Evolutionary conservation across 2,888 invertebrate genomes (phyloP), one percentile per base, ranked within the genome.

Genomic region (Drosophila algonquin): DNA sequence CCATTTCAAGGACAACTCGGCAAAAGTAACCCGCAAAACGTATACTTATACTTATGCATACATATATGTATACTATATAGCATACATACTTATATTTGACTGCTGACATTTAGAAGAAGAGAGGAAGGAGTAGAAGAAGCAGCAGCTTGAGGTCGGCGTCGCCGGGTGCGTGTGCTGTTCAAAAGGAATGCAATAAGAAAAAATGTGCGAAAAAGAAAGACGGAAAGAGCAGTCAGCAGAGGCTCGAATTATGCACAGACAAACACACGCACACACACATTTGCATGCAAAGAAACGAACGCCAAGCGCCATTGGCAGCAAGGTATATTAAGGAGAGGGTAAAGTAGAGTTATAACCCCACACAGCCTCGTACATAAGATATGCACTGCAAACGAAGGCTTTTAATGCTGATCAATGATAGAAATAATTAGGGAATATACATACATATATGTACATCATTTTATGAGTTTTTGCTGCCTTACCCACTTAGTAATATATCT

Each of bases 161-260:
- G 24, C 30, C 59, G 52, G 8, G 59, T 55, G 55, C 63, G 73
- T 56, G 54, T 24, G 71, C 50, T 35, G 12, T 4, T 40, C 47
- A 54, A 70, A 54, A 73, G 73, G 63, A 71, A 71, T 71, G 71
- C 71, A 71, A 71, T 71, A 71, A 71, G 63, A 58, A 53, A 32
- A 73, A 57, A 73, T 71, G 63, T 63, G 63, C 47, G 45, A 73
- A 52, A 54, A 57, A 53, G 18, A 51, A 46, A 46, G 35, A 52
- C 45, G 59, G n/a, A 47, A 61, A 57, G 35, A 54, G 54, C 27
- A n/a, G 16, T 16, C 16, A 30, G 60, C 16, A 9, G 24, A 18
- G 32, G 46, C 51, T 30, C 18, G 35, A 51, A 73, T 71, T 63
- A 71, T 71, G 53, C 71, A 58, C 63, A 46, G 57, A 73, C 63